A percentile compares a stretch with the other conserved stretches of the same genome.
phyloP scores from a whole-genome alignment of 2,888 invertebrate genomes.

The Andrena praecox region DNA sequence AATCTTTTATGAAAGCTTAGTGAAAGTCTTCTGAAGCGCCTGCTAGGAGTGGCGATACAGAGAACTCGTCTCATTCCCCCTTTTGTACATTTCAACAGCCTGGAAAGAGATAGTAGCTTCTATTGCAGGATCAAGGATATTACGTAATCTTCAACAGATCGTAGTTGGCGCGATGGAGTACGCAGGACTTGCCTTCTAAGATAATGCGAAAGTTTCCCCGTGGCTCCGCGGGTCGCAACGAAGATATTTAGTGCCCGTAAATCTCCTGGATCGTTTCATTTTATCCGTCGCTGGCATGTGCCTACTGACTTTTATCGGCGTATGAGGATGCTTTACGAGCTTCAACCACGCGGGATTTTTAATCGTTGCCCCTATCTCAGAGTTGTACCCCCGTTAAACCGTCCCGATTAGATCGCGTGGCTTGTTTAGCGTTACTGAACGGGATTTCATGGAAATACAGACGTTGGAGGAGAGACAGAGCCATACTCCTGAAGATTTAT shows the following conservation, averaged over 20 bases:
- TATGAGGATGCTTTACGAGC: conserved; percentile 54
- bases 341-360: conserved; percentile 49
- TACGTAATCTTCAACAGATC: conserved; percentile 55
- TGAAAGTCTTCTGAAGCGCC: not conserved
- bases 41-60: not conserved
- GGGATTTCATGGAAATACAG: too few relatives aligned
- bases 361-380: conserved; percentile 45
- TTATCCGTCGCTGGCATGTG: conserved; percentile 58
- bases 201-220: conserved; percentile 63
- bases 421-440: too few relatives aligned
- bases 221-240: conserved; percentile 24
- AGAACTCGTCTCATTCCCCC: not conserved
- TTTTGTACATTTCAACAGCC: not conserved
- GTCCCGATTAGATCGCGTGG: conserved; percentile 2
- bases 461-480: too few relatives aligned
- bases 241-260: conserved; percentile 71
- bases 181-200: conserved; percentile 46
- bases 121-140: not conserved
- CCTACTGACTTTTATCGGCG: conserved; percentile 65
- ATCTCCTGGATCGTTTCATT: conserved; percentile 68
- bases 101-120: not conserved
- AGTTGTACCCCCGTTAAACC: conserved; percentile 27
- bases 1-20: not conserved
- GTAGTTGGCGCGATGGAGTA: conserved; percentile 52
- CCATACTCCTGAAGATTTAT: too few relatives aligned